phyloP scores from a whole-genome alignment of 2,888 invertebrate species.

The Limenitis camilla region DNA sequence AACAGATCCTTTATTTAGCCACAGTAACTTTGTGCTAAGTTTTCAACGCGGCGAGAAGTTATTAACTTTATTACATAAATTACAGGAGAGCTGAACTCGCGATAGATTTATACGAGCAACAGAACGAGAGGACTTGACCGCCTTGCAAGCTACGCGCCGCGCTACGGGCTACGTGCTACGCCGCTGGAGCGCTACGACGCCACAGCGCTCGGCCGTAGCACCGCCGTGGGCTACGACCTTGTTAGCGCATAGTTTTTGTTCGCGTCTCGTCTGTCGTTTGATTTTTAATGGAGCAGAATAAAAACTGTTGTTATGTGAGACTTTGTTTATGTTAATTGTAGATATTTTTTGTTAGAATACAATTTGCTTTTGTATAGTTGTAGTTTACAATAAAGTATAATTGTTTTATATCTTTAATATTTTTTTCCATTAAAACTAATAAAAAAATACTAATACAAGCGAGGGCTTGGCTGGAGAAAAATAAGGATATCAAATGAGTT shows the following conservation, averaged over 20 bases:
- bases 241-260: constrained; percentile 18
- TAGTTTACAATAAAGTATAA: no score
- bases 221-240: constrained; percentile 17
- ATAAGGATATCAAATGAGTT: no score
- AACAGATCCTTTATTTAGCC: constrained; percentile 1
- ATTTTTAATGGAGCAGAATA: constrained; percentile 17
- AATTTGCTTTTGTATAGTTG: no score
- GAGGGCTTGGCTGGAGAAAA: no score
- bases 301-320: constrained; percentile 9
- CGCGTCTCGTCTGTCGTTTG: constrained; percentile 14
- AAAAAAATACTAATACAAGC: no score
- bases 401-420: no score
- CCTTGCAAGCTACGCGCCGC: constrained; percentile 9
- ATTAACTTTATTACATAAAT: constrained; percentile 18
- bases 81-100: constrained; percentile 4
- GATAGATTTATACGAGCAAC: constrained; percentile 7
- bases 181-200: constrained; percentile 11
- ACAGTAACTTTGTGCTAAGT: background rate
- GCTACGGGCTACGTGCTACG: constrained; percentile 3
- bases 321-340: constrained; percentile 2
- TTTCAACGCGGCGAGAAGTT: constrained; percentile 4
- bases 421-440: no score
- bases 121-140: constrained; percentile 12
- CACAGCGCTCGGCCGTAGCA: constrained; percentile 9
- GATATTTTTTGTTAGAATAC: no score